These are phyloP conservation scores for Gymnogyps californianus DNA, from an alignment of 2,113 vertebrate species.

Conservation along the genomic window DNA sequence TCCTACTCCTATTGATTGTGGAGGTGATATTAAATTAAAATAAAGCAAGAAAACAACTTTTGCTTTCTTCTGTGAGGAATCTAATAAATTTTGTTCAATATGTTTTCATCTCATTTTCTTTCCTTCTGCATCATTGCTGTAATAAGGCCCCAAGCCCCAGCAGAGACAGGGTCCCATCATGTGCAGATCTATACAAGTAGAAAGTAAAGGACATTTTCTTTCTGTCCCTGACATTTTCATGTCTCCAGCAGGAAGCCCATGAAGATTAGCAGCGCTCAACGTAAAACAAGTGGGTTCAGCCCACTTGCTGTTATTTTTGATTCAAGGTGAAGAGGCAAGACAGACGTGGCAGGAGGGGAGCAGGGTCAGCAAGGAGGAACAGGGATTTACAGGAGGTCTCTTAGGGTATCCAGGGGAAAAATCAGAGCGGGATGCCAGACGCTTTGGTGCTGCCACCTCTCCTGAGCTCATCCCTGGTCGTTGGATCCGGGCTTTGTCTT, in stretches of 20 bases:
- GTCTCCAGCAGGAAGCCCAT: background rate
- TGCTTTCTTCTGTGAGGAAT: background rate
- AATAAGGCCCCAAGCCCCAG: background rate
- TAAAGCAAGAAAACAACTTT: background rate
- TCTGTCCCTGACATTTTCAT: background rate
- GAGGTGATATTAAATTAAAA: slow-evolving; percentile 22
- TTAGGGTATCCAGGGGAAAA: background rate
- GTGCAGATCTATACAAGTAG: background rate
- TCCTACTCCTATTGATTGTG: slow-evolving; percentile 9
- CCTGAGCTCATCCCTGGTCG: background rate
- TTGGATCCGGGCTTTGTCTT: background rate
- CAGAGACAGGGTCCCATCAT: background rate
- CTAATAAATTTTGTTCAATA: background rate
- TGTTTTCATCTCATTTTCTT: background rate
- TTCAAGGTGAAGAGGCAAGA: background rate
- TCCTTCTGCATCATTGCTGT: background rate
- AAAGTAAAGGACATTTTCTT: background rate
- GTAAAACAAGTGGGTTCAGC: background rate
- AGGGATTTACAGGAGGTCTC: background rate
- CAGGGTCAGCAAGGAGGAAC: background rate
- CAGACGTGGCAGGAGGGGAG: background rate
- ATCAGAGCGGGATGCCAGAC: background rate
- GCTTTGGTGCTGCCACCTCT: background rate
- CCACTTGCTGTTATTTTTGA: background rate
- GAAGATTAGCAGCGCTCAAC: background rate